A percentile compares a stretch with the other conserved stretches of the same genome.
These are phyloP conservation scores for Choloepus hoffmanni DNA, from an alignment of 2,113 vertebrate species.

Conservation along the genomic window DNA sequence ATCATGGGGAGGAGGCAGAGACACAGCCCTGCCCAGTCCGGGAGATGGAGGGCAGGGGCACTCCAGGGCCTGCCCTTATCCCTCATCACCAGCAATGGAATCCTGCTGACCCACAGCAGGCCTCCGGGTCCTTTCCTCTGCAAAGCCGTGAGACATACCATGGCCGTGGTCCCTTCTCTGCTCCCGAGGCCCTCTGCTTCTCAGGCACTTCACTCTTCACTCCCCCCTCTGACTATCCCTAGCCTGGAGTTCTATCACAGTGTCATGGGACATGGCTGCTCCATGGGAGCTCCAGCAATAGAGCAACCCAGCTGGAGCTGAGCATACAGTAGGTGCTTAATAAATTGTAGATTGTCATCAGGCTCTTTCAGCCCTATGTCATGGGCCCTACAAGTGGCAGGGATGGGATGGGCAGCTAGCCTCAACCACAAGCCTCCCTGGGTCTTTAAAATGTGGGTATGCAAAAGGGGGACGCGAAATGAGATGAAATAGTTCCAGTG, in stretches of 20 bases:
- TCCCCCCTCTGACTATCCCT: neutral
- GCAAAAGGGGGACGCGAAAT: too few species aligned
- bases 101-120: neutral
- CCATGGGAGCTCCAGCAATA: neutral
- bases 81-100: neutral
- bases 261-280: neutral
- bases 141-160: neutral
- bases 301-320: neutral
- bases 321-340: slow-evolving; percentile 22
- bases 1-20: neutral
- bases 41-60: neutral
- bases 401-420: neutral
- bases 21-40: neutral
- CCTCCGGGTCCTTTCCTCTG: neutral
- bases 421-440: neutral
- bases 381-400: neutral
- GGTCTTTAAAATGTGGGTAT: slow-evolving; percentile 32
- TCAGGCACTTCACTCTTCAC: neutral
- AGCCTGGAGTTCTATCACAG: neutral
- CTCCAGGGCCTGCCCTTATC: neutral
- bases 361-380: neutral
- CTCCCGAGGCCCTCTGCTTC: neutral
- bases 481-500: too few species aligned
- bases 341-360: neutral
- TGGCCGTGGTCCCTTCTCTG: neutral